Base-by-base conservation (phyloP, 2,888 invertebrate species). In the Salticus scenicus region DNA sequence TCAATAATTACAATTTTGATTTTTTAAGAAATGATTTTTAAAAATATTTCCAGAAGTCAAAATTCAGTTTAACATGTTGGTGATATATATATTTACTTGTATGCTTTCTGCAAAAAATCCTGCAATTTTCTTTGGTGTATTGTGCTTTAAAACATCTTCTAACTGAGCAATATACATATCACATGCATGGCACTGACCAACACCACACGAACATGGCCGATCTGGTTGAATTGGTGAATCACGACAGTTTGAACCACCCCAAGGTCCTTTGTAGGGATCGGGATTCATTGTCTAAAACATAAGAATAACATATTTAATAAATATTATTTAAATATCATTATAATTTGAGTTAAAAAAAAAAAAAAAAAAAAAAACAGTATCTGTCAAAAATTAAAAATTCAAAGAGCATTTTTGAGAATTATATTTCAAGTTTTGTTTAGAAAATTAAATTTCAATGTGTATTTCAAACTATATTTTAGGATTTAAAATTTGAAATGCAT, bases 71-170 rank as follows among this genome's bases (percentile, higher is more conserved):
- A n/a, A n/a, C n/a, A n/a, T n/a, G n/a, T n/a, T n/a, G n/a, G n/a
- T n/a, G n/a, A n/a, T n/a, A n/a, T n/a, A n/a, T n/a, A n/a, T n/a
- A n/a, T 37, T 7, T 37, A 75, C 94, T 92, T 98, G 98, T 89
- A 99, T 98, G 0, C 97, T 95, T 91, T 99, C 99, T 0, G 96
- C 97, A 90, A 98, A 95, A 91, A 98, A 94, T 5, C 94, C 98
- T 0, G 98, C 99, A 5, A 97, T 93, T 76, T 93, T 93, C 28
- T 94, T 94, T 0, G 97, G 95, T 88, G 97, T 91, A 10, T 95
- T 95, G 84, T 93, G 93, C 89, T 98, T 93, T 42, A 84, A 42
- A 5, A 95, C 93, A 91, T 97, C 95, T 83, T 94, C 93, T 33
- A 98, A 93, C 90, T 97, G 96, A n/a, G 94, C 93, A 31, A 96